Base-by-base conservation (phyloP, 2,888 invertebrate species). In the Zele albiditarsus region DNA sequence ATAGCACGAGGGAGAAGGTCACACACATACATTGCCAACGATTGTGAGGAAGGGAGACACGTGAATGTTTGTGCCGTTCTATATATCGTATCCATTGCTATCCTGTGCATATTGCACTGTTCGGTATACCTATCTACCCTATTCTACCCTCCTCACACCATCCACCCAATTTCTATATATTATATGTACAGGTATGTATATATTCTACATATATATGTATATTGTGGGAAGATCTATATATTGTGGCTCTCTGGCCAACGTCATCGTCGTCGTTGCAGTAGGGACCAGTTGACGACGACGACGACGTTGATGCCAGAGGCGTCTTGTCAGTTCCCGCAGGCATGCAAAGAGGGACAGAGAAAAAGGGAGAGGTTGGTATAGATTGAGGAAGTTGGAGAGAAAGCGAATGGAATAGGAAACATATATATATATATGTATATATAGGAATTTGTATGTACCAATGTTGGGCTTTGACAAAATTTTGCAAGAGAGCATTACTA, bases 341-440 rank as follows among this genome's bases (percentile, higher is more conserved):
- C 80, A 78, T 77, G 77, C 77, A 78, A 72, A 73, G 66, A 71
- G 78, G 1, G 20, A 23, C 23, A 53, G 16, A n/a, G 5, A 8
- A 20, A 8, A n/a, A 20, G 53, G 71, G 71, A 66, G 27, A 75
- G 76, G 23, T 63, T n/a, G 27, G n/a, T 28, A 27, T 31, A 27
- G 38, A 38, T 38, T 38, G 38, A 38, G 12, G 10, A 12, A 12
- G 38, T 38, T 38, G 38, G 38, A 4, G 38, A 38, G 38, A 12
- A 38, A 12, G 38, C 12, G 38, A 12, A 38, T 1, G 12, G 12
- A 6, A 12, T 38, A 12, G 38, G 8, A 12, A 38, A n/a, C 23
- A 23, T 25, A 20, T 27, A 27, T 73, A 62, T 84, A 83, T 82
- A 84, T 83, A 82, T 82, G 83, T 83, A 82, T 81, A 81, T 38